Percentiles rank a stretch among this genome's conserved stretches.
Conservation (phyloP, 2,797 vertebrate species). For the Borostomias antarcticus region DNA sequence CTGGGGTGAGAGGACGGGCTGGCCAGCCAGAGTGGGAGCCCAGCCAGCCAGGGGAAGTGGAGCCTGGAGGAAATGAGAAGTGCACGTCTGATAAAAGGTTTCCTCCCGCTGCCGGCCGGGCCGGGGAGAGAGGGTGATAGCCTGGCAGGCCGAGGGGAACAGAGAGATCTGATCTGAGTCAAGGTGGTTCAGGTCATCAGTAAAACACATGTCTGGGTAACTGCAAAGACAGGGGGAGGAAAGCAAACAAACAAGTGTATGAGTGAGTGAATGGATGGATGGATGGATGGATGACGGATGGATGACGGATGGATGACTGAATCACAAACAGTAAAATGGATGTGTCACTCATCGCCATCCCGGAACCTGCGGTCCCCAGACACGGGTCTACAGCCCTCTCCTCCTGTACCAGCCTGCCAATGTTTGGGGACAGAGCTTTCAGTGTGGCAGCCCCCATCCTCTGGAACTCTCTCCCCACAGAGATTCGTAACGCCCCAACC, state of each 20-base stretch:
- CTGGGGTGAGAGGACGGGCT: slow-evolving; percentile 21
- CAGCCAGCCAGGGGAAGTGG: slow-evolving; percentile 3
- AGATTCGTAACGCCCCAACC: no score
- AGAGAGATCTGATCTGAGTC: slow-evolving; percentile 12
- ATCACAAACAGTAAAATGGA: no score
- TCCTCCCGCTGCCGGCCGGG: slow-evolving; percentile 2
- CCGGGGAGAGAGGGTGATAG: not conserved
- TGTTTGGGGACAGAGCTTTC: no score
- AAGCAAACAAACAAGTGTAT: not conserved
- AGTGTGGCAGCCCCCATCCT: no score
- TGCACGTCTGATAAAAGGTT: slow-evolving; percentile 12
- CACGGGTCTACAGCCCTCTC: no score
- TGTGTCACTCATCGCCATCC: no score
- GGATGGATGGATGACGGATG: slow-evolving; percentile 18
- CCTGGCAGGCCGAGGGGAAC: slow-evolving; percentile 10
- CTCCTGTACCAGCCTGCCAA: no score
- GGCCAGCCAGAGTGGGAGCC: slow-evolving; percentile 31
- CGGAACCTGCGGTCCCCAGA: no score
- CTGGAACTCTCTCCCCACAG: no score
- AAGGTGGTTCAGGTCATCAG: slow-evolving; percentile 23
- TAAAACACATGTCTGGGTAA: slow-evolving; percentile 10
- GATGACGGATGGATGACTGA: slow-evolving; percentile 36
- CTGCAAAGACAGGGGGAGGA: not conserved
- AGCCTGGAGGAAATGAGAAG: slow-evolving; percentile 18
- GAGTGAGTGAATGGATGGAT: not conserved